These are phyloP conservation scores for Melikaiella ostensackeni DNA, from an alignment of 2,888 invertebrate species.

Conservation along the genomic window DNA sequence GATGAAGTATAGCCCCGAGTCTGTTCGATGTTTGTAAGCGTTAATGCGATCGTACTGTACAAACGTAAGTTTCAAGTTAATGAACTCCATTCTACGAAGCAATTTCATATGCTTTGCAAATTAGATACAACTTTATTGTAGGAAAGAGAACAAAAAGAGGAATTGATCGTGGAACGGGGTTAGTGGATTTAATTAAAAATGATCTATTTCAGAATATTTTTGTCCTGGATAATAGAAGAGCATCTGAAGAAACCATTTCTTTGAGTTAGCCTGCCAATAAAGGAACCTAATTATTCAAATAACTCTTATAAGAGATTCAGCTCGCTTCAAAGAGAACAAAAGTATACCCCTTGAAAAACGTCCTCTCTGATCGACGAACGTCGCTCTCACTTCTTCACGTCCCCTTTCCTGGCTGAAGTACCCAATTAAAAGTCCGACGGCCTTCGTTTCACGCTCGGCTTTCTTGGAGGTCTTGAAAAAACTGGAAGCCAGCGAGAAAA, in stretches of 20 bases:
- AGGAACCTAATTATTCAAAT: background rate
- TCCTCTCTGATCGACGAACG: constrained; percentile 27
- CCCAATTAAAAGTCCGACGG: constrained; percentile 39
- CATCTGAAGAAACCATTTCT: background rate
- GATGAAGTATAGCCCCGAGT: constrained; percentile 67
- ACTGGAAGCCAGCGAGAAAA: constrained; percentile 35
- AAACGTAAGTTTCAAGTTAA: constrained; percentile 33
- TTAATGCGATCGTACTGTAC: constrained; percentile 64
- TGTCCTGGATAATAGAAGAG: background rate
- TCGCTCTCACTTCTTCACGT: constrained; percentile 31
- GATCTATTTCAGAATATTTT: background rate
- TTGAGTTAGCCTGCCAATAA: background rate
- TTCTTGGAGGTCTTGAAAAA: constrained; percentile 40
- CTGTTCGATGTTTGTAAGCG: constrained; percentile 68
- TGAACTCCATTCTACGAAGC: constrained; percentile 28
- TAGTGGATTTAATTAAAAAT: background rate
- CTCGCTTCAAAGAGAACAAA: constrained; percentile 3
- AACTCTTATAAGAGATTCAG: constrained; percentile 6
- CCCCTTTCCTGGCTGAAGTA: constrained; percentile 22
- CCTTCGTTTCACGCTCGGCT: constrained; percentile 39
- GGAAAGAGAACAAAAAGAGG: background rate
- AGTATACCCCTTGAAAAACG: constrained; percentile 19
- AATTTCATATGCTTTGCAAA: constrained; percentile 19
- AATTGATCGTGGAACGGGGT: background rate
- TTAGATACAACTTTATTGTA: constrained; percentile 3